Base-by-base conservation (phyloP, 2,113 vertebrate genomes). In the Alosa alosa region DNA sequence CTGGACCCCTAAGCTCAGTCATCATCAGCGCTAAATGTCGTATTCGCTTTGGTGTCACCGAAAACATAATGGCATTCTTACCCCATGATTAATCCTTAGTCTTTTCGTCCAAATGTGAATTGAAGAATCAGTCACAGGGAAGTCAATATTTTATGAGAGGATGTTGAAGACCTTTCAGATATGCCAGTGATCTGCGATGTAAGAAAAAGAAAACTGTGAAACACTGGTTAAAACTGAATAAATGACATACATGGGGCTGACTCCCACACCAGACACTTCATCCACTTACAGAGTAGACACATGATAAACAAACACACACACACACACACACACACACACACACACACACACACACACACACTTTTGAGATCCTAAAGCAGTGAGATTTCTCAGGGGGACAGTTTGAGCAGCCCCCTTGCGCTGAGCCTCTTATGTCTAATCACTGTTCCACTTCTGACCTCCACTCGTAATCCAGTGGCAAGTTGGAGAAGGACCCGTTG, bases 291-390 rank as follows among this genome's bases (percentile, higher is more conserved):
- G 47, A 9, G 47, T 49, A 49, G 47, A 49, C 9, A 9, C 47
- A 49, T 9, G 47, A 60, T 7, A 60, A 18, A 60, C 15, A 60
- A 18, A 60, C 60, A 68, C 60, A 31, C 64, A 68, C 64, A 31
- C n/a, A 68, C 64, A 0, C 64, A 31, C 25, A 13, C 64, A 64
- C 60, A 64, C 60, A 64, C 60, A 72, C 25, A 10, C 64, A 72
- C 64, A 72, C 64, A 36, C 64, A 72, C 64, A 31, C 25, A 72
- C 64, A 72, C 64, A 72, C 64, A 15, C 64, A 72, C 64, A 72
- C 25, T 60, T 60, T 22, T 0, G 55, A 13, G 9, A 49, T 49
- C 47, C 9, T 49, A 49, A 49, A 49, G 18, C 55, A 31, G 31
- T 31, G 31, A 31, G 55, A 60, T 60, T 18, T 55, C 13, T 55